Base-by-base conservation (phyloP, 2,113 vertebrate genomes). In the Indicator indicator region DNA sequence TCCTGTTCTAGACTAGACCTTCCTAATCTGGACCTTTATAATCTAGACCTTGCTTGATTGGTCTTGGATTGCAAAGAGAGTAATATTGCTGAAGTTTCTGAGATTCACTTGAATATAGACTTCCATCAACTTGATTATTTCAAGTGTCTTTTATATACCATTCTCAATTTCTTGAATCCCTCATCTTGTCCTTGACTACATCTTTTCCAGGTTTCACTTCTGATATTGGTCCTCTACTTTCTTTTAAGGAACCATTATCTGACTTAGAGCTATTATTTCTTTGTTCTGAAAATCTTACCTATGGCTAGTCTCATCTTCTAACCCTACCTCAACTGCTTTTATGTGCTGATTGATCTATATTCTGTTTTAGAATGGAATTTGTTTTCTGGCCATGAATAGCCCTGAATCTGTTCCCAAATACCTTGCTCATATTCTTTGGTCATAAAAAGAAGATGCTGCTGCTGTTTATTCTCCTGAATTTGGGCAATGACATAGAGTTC, bases 321-420 rank as follows among this genome's bases (percentile, higher is more conserved):
- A 27, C 9, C 59, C 5, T n/a, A 64, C 50, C 77, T 59, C 5
- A 78, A 3, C 19, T 85, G 40, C 1, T 94, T 88, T 70, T 70
- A 9, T 58, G 1, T 36, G 36, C 30, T 88, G 27, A 24, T 74
- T 74, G 56, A 59, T 50, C 0, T 0, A 50, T 65, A 0, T 14
- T 64, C 78, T 15, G 15, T 21, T 70, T 21, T 40, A 59, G 26
- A 69, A 30, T 8, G 2, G 11, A 44, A n/a, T 12, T 54, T 68
- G 38, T 74, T 70, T 73, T 74, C 30, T 82, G n/a, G 9, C 24
- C 6, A 6, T 58, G 21, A 58, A 27, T 32, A 52, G 6, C 32
- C 9, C 19, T 23, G 13, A 80, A 33, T 44, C 30, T 76, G 2
- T 62, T 71, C n/a, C 28, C 12, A 50, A 3, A 27, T 75, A 16